Base-by-base conservation (phyloP, 2,113 vertebrate genomes). In the Steatornis caripensis region DNA sequence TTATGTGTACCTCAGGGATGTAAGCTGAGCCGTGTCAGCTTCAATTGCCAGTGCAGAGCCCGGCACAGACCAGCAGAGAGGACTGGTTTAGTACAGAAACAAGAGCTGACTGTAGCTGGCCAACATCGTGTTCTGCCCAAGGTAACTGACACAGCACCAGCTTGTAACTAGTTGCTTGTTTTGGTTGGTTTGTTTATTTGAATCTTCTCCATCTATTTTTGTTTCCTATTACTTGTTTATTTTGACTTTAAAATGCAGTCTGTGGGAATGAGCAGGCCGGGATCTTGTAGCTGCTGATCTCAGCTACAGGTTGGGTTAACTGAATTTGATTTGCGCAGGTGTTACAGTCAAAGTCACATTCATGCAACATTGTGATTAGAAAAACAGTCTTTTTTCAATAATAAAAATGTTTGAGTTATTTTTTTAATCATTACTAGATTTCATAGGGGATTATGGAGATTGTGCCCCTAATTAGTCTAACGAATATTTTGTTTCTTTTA, bases 181-280 rank as follows among this genome's bases (percentile, higher is more conserved):
- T 87, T 81, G 29, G 23, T 57, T 77, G 79, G 36, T 66, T 41
- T 80, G n/a, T 91, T 97, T 84, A 43, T 89, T 78, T 91, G 65
- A 81, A 88, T 89, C 90, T 83, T 89, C 83, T 93, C 80, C 32
- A 76, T 69, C n/a, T 82, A 58, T 75, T 95, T 96, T 94, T 92
- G 68, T 75, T 93, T 87, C 81, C 37, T 75, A 65, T 77, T 86
- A 49, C 43, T 95, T 81, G 57, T 64, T 89, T 68, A 29, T 92
- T 96, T 80, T 87, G 54, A 93, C 41, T 95, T 85, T 45, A 53
- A 49, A 81, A 81, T 11, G 15, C 36, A 43, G 20, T 61, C 48
- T 23, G 45, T 27, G 37, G 71, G 60, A 90, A 79, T 70, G 53
- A 80, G 84, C 24, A 74, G 8, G 70, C 7, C 70, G 45, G 34